Base-by-base conservation (phyloP, 2,797 vertebrate species). In the Microhierax caerulescens region DNA sequence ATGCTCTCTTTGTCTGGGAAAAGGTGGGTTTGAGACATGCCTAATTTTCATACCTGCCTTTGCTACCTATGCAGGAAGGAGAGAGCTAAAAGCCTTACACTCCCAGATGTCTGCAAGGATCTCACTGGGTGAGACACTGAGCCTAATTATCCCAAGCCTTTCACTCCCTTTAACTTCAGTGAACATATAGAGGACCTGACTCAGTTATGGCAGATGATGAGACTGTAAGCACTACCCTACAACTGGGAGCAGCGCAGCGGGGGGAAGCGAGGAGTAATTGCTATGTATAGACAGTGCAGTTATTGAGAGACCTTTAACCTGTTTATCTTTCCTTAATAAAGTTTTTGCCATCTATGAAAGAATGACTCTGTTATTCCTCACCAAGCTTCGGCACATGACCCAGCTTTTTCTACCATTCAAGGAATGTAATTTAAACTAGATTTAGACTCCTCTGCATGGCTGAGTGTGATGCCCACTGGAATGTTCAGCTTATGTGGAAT, bases 361-460 rank as follows among this genome's bases (percentile, higher is more conserved):
- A 95, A 90, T 61, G 53, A 72, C 37, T 90, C 80, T 76, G 57
- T 93, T 95, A 86, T 94, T 97, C 64, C 81, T 92, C 95, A 97
- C 37, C 45, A 88, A 96, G 65, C 69, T 91, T 81, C 37, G 0
- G 50, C 86, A 83, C 77, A 93, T 88, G 94, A 96, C 75, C 70
- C 86, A 88, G 81, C 68, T 88, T 96, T 95, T 95, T 96, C 94
- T 97, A 85, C 95, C 87, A 81, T 87, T 85, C 94, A 84, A 73
- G 91, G 93, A 97, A 97, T 72, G 93, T 39, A 95, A 95, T 93
- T 94, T 93, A 90, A 96, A 70, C 91, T 81, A 94, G 78, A 85
- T 96, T 97, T 95, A 92, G 56, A 80, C 95, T 82, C 60, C 74
- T 78, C 84, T 76, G 34, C 10, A 1, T 70, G 20, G 84, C 72